Evolutionary conservation across 2,113 vertebrate genomes (phyloP).

Genomic region (Oriolus oriolus): DNA sequence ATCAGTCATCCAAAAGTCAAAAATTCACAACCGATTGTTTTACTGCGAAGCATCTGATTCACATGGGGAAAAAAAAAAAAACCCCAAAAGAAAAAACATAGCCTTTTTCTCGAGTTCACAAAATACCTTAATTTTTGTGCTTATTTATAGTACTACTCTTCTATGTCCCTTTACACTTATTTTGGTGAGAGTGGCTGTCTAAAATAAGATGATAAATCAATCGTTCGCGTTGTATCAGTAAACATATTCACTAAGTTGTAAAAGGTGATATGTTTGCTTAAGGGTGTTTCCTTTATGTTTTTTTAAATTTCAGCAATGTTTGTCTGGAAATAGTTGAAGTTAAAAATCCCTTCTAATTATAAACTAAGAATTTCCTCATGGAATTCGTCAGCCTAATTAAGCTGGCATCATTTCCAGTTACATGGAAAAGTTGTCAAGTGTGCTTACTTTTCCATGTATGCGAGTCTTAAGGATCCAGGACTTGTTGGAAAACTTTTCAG

Average conservation of each 20-base stretch:
- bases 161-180: background rate
- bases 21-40: background rate
- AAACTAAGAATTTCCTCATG: background rate
- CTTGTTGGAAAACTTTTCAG: background rate
- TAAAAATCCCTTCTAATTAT: background rate
- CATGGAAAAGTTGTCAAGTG: background rate
- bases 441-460: background rate
- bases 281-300: background rate
- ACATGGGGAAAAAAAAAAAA: fast-evolving
- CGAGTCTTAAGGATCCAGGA: background rate
- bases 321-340: background rate
- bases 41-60: background rate
- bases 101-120: background rate
- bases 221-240: background rate
- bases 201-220: background rate
- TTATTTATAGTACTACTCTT: background rate
- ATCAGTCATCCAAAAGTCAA: background rate
- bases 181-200: background rate
- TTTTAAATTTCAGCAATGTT: background rate
- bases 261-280: background rate
- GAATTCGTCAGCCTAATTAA: background rate
- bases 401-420: background rate
- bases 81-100: background rate
- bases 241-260: background rate
- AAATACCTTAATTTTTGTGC: fast-evolving